These are phyloP conservation scores for Piscicola geometra DNA, from an alignment of 2,888 invertebrate genomes.

Conservation along the genomic window DNA sequence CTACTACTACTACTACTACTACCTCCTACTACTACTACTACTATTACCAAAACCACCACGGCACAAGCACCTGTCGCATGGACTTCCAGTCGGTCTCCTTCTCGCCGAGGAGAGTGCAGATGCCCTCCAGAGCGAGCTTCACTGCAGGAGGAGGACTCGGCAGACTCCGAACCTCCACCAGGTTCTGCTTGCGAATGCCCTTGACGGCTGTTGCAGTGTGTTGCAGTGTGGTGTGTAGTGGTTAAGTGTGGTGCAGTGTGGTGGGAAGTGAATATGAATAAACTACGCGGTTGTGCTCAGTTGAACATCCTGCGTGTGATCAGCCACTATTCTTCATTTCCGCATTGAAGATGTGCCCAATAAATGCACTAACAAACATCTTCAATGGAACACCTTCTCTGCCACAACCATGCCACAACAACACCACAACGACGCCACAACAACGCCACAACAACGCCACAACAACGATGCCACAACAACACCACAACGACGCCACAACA, in stretches of 20 bases:
- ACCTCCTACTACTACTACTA: not conserved
- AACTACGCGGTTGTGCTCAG: not conserved
- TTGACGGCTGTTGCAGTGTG: conserved; percentile 75
- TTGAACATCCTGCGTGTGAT: not conserved
- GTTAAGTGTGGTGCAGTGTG: too few relatives aligned
- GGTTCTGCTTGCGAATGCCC: conserved; percentile 97
- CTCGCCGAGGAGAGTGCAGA: conserved; percentile 95
- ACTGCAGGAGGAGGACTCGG: conserved; percentile 95
- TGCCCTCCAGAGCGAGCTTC: conserved; percentile 95
- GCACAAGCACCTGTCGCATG: conserved; percentile 63
- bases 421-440: too few relatives aligned
- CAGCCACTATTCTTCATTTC: not conserved
- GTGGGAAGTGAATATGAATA: too few relatives aligned
- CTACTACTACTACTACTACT: too few relatives aligned
- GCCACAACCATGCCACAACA: too few relatives aligned
- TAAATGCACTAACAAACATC: too few relatives aligned
- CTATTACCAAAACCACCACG: too few relatives aligned
- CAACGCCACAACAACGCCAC: too few relatives aligned
- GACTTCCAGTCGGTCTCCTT: conserved; percentile 98
- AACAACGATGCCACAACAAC: too few relatives aligned
- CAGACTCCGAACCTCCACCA: conserved; percentile 97
- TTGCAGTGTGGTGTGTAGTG: too few relatives aligned
- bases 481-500: too few relatives aligned
- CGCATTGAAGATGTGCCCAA: not conserved
- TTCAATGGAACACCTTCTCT: too few relatives aligned